phyloP scores from a whole-genome alignment of 2,113 vertebrate genomes.

The Emydocephalus ijimae region DNA sequence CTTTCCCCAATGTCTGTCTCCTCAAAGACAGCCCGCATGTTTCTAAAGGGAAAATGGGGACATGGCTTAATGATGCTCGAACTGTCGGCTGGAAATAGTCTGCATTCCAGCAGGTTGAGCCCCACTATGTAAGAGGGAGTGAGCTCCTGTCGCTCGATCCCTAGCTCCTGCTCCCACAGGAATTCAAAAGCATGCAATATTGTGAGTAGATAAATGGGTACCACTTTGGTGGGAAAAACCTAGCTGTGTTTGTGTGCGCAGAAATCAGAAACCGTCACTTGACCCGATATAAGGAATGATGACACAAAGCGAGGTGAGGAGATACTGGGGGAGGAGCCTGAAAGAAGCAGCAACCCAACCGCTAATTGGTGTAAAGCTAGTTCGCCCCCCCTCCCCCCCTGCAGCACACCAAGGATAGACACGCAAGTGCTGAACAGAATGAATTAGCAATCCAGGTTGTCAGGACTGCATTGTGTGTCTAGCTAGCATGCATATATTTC shows the following conservation, averaged over 20 bases:
- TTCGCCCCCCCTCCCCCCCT: not conserved
- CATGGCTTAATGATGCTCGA: not conserved
- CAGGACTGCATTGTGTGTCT: not conserved
- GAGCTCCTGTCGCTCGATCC: not conserved
- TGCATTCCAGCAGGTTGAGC: not conserved
- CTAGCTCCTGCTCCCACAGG: not conserved
- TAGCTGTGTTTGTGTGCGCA: not conserved
- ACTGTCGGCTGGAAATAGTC: not conserved
- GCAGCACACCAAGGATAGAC: not conserved
- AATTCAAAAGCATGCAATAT: not conserved
- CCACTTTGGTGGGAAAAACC: not conserved
- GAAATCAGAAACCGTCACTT: too few relatives aligned
- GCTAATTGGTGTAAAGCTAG: not conserved
- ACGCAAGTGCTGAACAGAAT: not conserved
- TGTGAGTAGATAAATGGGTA: not conserved
- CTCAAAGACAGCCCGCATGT: not conserved
- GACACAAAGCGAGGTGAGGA: not conserved
- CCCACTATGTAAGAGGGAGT: not conserved
- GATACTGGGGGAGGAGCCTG: not conserved
- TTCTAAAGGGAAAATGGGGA: not conserved
- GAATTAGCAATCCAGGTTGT: not conserved
- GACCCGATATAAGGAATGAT: not conserved
- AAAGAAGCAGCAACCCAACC: not conserved
- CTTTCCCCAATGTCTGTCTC: not conserved
- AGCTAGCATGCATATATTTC: not conserved